Conservation (phyloP, 2,888 invertebrate species). For the Eudemis profundana region DNA sequence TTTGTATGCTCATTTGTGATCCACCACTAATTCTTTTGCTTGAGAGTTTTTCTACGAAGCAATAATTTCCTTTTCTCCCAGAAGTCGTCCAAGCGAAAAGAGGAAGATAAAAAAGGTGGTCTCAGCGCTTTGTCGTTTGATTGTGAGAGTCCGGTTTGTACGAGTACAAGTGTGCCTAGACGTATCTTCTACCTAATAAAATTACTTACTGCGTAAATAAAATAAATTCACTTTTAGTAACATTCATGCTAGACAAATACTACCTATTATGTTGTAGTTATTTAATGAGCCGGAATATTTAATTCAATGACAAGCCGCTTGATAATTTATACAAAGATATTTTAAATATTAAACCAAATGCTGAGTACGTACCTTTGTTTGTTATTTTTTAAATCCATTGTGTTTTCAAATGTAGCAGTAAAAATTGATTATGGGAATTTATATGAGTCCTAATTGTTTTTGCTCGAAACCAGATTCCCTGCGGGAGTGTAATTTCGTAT, state of each 20-base stretch:
- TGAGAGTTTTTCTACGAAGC: conserved; percentile 67
- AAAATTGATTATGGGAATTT: not conserved
- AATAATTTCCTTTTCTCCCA: conserved; percentile 74
- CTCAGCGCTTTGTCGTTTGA: conserved; percentile 70
- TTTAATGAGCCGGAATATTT: conserved; percentile 2
- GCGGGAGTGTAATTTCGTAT: too few species aligned
- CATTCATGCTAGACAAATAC: too few species aligned
- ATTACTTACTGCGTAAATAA: too few species aligned
- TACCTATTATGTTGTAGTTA: conserved; percentile 1
- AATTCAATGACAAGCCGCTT: not conserved
- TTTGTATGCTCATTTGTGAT: conserved; percentile 68
- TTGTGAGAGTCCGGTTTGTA: conserved; percentile 56
- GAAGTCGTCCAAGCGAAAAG: conserved; percentile 72
- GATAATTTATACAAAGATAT: not conserved
- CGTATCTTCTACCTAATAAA: too few species aligned
- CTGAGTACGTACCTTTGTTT: not conserved
- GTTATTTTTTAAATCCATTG: not conserved
- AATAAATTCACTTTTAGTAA: too few species aligned
- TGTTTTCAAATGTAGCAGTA: not conserved
- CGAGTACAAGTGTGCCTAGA: conserved; percentile 6
- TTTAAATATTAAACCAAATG: not conserved
- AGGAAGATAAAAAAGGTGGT: conserved; percentile 75
- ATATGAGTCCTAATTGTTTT: too few species aligned
- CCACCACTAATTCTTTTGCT: conserved; percentile 56
- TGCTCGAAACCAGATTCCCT: too few species aligned